Conservation (phyloP, 2,113 vertebrate species). For the Pyxicephalus adspersus region DNA sequence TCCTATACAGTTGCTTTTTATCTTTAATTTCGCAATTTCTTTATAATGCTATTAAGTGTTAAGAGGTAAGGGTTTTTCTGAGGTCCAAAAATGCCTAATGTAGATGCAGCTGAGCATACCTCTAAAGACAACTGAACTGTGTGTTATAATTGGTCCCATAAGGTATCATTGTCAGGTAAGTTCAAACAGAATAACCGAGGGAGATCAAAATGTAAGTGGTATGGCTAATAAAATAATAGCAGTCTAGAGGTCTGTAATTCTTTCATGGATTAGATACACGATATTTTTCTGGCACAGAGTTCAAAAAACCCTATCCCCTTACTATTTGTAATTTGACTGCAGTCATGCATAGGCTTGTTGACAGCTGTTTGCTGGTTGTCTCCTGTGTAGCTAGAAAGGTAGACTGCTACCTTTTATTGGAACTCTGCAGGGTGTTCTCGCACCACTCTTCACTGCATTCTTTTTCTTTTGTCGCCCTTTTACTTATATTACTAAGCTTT, state of each 20-base stretch:
- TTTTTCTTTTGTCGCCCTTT: conserved; percentile 10
- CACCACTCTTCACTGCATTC: conserved; percentile 27
- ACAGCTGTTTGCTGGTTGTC: conserved; percentile 67
- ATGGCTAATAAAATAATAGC: conserved; percentile 68
- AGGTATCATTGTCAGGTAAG: conserved; percentile 55
- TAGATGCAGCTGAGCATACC: background rate
- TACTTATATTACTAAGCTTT: conserved; percentile 19
- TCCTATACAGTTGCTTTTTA: too few relatives aligned
- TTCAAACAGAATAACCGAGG: conserved; percentile 59
- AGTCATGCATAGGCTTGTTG: conserved; percentile 68
- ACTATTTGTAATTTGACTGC: conserved; percentile 67
- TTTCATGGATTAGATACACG: conserved; percentile 68
- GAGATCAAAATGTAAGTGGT: conserved; percentile 60
- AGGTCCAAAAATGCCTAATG: background rate
- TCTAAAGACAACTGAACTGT: conserved; percentile 36
- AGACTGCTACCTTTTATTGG: conserved; percentile 59
- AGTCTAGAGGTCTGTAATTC: conserved; percentile 65
- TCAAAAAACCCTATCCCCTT: conserved; percentile 66
- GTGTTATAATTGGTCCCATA: conserved; percentile 45
- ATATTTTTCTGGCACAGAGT: conserved; percentile 68
- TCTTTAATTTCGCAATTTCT: too few relatives aligned
- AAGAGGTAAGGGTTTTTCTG: too few relatives aligned
- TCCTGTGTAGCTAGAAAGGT: conserved; percentile 60
- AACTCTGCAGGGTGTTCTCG: conserved; percentile 48
- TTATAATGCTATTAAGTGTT: too few relatives aligned